Percentiles rank a stretch among this genome's conserved stretches.
Conservation (phyloP, 2,888 invertebrate genomes). For the Rhingia rostrata region DNA sequence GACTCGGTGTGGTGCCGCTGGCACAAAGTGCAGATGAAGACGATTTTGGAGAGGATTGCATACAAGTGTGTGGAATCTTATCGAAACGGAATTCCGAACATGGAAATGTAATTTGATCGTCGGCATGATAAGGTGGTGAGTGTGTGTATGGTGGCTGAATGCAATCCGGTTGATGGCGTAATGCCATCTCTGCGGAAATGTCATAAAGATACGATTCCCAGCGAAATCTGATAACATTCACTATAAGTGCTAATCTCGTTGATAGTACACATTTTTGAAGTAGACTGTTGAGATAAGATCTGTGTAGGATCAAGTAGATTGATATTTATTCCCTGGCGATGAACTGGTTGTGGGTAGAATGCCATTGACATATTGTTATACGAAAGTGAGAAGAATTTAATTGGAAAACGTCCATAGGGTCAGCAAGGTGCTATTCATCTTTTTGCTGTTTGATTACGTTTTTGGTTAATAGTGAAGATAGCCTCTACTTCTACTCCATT, state of each 20-base stretch:
- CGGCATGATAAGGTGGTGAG: slow-evolving; percentile 46
- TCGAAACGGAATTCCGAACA: slow-evolving; percentile 58
- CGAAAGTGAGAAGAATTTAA: no score
- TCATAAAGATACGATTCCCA: slow-evolving; percentile 58
- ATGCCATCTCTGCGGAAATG: slow-evolving; percentile 40
- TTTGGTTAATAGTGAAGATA: no score
- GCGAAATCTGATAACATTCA: slow-evolving; percentile 32
- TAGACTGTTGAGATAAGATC: slow-evolving; percentile 47
- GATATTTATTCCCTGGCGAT: slow-evolving; percentile 18
- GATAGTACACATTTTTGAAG: slow-evolving; percentile 41
- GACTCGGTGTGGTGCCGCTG: neutral
- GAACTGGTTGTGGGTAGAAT: no score
- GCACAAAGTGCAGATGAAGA: slow-evolving; percentile 23
- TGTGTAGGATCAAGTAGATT: slow-evolving; percentile 57
- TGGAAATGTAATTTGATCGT: slow-evolving; percentile 71
- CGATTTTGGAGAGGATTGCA: slow-evolving; percentile 37
- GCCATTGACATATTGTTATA: no score
- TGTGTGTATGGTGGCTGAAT: slow-evolving; percentile 15
- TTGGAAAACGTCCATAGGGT: no score
- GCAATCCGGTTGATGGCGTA: slow-evolving; percentile 36
- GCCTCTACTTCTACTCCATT: no score
- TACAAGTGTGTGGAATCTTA: slow-evolving; percentile 51
- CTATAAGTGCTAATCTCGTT: slow-evolving; percentile 41
- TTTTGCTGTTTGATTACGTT: no score
- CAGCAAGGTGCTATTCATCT: no score